Percentiles rank a stretch among this genome's conserved stretches.
Evolutionary conservation across 2,888 invertebrate species (phyloP).

Genomic region (Archaeoteleia sp.): DNA sequence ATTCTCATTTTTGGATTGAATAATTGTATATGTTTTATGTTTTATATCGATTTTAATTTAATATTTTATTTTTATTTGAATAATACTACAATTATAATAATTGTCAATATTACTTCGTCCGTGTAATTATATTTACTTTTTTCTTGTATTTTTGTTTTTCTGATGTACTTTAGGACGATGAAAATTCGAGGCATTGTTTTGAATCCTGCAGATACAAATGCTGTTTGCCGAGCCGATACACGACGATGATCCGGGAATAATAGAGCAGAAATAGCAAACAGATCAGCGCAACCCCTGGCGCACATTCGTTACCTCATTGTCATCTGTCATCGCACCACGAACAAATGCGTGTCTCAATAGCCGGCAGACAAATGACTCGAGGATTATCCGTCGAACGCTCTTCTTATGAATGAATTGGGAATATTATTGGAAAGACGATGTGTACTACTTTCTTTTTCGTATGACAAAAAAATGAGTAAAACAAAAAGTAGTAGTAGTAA

Average conservation of each 20-base stretch:
- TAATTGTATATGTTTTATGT: too few species aligned
- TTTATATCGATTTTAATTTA: too few species aligned
- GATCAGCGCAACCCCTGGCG: conserved; percentile 60
- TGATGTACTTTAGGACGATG: conserved; percentile 27
- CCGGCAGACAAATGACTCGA: conserved; percentile 68
- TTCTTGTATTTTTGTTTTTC: conserved; percentile 31
- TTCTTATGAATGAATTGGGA: conserved; percentile 60
- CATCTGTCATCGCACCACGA: conserved; percentile 72
- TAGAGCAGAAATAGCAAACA: conserved; percentile 73
- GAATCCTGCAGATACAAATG: conserved; percentile 41
- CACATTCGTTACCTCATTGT: conserved; percentile 71
- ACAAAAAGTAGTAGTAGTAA: too few species aligned
- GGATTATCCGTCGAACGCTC: conserved; percentile 70
- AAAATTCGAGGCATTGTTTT: conserved; percentile 32
- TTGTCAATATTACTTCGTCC: too few species aligned
- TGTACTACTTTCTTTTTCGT: conserved; percentile 16
- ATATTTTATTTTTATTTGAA: too few species aligned
- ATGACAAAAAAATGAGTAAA: conserved; percentile 13
- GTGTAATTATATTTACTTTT: too few species aligned
- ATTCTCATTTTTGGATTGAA: too few species aligned
- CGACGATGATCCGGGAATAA: conserved; percentile 74
- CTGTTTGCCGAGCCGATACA: conserved; percentile 66
- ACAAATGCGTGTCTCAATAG: conserved; percentile 72
- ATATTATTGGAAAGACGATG: conserved; percentile 50
- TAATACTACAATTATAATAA: too few species aligned